These are phyloP conservation scores for Propithecus coquereli DNA, from an alignment of 2,113 vertebrate species.

Conservation along the genomic window DNA sequence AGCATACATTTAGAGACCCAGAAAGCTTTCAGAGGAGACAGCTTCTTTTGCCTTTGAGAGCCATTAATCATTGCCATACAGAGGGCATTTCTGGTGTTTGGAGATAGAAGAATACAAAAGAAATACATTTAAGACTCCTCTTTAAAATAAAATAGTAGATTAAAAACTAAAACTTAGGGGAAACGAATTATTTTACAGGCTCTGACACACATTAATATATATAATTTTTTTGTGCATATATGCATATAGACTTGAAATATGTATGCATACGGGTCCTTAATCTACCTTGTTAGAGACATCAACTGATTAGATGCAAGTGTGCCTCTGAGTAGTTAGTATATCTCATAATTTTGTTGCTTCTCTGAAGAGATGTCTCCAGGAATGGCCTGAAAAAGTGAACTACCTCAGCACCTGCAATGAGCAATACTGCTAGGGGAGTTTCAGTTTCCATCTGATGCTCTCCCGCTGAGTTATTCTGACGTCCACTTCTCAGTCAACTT, in stretches of 20 bases:
- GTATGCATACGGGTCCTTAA: neutral
- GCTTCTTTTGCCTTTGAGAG: conserved; percentile 4
- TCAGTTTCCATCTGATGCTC: neutral
- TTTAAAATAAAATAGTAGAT: conserved; percentile 12
- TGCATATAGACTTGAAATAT: neutral
- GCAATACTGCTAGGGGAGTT: neutral
- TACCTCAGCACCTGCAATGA: neutral
- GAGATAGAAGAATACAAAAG: neutral
- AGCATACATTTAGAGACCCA: neutral
- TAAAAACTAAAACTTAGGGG: neutral
- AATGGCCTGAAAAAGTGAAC: neutral
- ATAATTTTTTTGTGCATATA: neutral
- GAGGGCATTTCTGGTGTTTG: neutral
- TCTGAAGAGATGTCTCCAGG: neutral
- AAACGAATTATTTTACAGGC: neutral
- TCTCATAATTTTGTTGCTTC: neutral
- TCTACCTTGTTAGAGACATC: neutral
- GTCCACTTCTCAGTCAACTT: neutral
- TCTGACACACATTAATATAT: neutral
- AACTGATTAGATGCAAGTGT: neutral
- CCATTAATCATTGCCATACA: conserved; percentile 19
- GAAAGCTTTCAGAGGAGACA: neutral
- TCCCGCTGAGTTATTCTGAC: neutral
- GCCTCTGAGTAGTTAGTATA: neutral
- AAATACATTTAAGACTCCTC: neutral